phyloP scores from a whole-genome alignment of 2,797 vertebrate genomes.

The Eulemur coronatus region DNA sequence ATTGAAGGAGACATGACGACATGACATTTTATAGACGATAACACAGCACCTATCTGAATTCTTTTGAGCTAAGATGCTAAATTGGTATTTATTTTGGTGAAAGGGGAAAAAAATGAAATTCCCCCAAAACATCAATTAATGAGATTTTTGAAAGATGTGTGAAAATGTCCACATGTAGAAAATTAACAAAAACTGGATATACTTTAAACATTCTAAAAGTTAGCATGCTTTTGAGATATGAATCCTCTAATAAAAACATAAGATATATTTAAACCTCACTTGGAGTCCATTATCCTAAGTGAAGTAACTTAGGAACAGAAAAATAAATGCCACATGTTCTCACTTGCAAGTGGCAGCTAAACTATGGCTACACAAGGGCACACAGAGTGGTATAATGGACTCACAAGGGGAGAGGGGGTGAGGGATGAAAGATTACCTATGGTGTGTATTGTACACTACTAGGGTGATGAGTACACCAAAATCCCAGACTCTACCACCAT shows the following conservation, averaged over 20 bases:
- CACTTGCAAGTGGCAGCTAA: not conserved
- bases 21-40: not conserved
- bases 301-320: not conserved
- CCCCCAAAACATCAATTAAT: slow-evolving; percentile 1
- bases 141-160: slow-evolving; percentile 47
- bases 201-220: slow-evolving; percentile 34
- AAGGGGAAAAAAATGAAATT: not conserved
- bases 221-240: not conserved
- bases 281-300: not conserved
- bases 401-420: not conserved
- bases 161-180: not conserved
- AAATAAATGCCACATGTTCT: not conserved
- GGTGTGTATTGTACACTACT: not conserved
- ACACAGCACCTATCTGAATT: not conserved
- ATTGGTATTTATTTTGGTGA: not conserved
- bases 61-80: slow-evolving; percentile 29
- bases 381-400: not conserved
- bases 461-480: not conserved
- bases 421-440: not conserved
- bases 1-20: not conserved
- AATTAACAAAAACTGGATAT: slow-evolving; percentile 24
- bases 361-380: not conserved
- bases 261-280: not conserved
- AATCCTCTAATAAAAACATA: slow-evolving; percentile 43
- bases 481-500: not conserved